Evolutionary conservation across 2,888 invertebrate species (phyloP).

Genomic region (Phrixothrix hirtus): DNA sequence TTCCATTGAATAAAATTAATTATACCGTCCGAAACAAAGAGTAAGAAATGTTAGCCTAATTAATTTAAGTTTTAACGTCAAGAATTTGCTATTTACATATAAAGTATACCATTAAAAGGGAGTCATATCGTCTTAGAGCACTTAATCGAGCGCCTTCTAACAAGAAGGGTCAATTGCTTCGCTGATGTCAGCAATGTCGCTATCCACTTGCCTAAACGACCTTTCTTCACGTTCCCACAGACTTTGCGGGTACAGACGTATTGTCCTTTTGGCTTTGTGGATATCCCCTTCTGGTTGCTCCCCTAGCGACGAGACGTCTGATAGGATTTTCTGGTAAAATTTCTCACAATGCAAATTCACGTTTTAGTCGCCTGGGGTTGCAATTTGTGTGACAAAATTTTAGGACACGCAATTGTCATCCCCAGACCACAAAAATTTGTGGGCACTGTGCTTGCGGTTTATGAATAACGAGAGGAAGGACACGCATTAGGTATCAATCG

Average conservation of each 20-base stretch:
- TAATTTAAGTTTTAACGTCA: background rate
- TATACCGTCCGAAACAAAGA: background rate
- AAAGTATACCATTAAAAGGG: slow-evolving; percentile 17
- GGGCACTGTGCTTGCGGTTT: slow-evolving; percentile 25
- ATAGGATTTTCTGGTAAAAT: slow-evolving; percentile 24
- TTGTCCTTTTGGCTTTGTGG: slow-evolving; percentile 25
- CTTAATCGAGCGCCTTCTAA: slow-evolving; percentile 21
- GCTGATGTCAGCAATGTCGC: slow-evolving; percentile 31
- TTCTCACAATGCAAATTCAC: slow-evolving; percentile 25
- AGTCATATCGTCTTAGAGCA: slow-evolving; percentile 10
- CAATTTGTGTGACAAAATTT: slow-evolving; percentile 25
- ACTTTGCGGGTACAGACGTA: slow-evolving; percentile 22
- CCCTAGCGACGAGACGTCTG: slow-evolving; percentile 21
- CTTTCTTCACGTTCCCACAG: slow-evolving; percentile 37
- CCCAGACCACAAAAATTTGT: slow-evolving; percentile 27
- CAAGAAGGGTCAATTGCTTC: slow-evolving; percentile 31
- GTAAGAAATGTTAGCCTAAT: background rate
- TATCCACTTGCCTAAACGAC: slow-evolving; percentile 36
- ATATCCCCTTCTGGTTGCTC: slow-evolving; percentile 13
- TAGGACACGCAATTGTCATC: slow-evolving; percentile 21
- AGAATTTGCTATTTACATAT: slow-evolving; percentile 8
- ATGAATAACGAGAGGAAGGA: slow-evolving; percentile 11
- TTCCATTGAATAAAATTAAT: slow-evolving; percentile 11
- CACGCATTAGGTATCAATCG: too few relatives aligned
- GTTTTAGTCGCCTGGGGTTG: slow-evolving; percentile 21